A percentile compares a stretch with the other conserved stretches of the same genome.
These are phyloP conservation scores for Agrilus biguttatus DNA, from an alignment of 2,888 invertebrate genomes.

Conservation along the genomic window DNA sequence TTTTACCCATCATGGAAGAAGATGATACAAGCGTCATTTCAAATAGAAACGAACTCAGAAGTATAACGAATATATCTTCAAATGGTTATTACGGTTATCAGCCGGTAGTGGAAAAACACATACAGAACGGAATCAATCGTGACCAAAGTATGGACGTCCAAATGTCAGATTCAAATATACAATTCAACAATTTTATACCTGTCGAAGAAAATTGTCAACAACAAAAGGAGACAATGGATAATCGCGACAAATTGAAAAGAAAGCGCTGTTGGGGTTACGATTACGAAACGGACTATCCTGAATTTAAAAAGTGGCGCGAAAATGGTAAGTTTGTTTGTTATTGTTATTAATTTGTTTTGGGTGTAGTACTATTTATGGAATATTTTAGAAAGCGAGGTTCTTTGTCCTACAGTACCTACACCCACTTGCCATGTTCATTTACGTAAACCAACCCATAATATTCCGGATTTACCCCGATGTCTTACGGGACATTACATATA, in stretches of 20 bases:
- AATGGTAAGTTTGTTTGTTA: slow-evolving; percentile 16
- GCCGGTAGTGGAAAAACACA: slow-evolving; percentile 20
- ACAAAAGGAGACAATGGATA: background rate
- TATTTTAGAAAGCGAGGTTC: slow-evolving; percentile 15
- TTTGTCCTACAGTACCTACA: slow-evolving; percentile 8
- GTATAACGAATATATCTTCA: slow-evolving; percentile 34
- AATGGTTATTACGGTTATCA: slow-evolving; percentile 41
- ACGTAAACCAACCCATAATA: slow-evolving; percentile 26
- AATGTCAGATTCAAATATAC: slow-evolving; percentile 8
- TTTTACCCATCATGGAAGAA: slow-evolving; percentile 11
- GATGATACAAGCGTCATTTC: slow-evolving; percentile 10
- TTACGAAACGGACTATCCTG: slow-evolving; percentile 5
- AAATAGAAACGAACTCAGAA: slow-evolving; percentile 25
- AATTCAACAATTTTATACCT: slow-evolving; percentile 12
- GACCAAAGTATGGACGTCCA: slow-evolving; percentile 9
- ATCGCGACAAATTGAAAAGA: slow-evolving; percentile 8
- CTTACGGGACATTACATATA: slow-evolving; percentile 50
- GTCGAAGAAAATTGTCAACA: slow-evolving; percentile 7
- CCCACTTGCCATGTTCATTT: slow-evolving; percentile 10
- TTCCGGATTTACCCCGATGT: slow-evolving; percentile 47
- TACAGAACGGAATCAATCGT: slow-evolving; percentile 1
- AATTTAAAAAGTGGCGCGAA: slow-evolving; percentile 24
- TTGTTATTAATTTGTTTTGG: slow-evolving; percentile 1
- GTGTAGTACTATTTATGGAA: slow-evolving; percentile 2
- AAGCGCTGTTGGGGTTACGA: slow-evolving; percentile 10